Conservation (phyloP, 2,113 vertebrate genomes). For the Myocastor coypus region DNA sequence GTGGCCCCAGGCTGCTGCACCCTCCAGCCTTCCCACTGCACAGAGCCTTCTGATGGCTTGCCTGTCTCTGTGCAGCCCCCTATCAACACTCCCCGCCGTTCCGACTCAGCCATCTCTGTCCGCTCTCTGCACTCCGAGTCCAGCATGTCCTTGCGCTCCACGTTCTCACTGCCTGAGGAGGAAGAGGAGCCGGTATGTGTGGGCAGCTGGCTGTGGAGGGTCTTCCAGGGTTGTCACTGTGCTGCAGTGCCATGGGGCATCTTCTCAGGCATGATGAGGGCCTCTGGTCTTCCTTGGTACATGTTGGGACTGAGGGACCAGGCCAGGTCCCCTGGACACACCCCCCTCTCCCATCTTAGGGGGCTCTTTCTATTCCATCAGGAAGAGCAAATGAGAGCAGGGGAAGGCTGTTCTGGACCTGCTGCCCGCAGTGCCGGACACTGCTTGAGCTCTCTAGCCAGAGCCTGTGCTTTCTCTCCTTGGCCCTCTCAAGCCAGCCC, state of each 20-base stretch:
- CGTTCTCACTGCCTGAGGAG: slow-evolving; percentile 98
- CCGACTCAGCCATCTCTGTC: slow-evolving; percentile 97
- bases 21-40: not conserved
- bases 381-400: not conserved
- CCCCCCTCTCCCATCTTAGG: not conserved
- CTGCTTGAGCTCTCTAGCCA: not conserved
- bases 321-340: not conserved
- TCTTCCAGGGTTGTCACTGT: not conserved
- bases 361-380: not conserved
- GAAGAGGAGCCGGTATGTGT: slow-evolving; percentile 96
- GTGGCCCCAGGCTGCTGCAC: not conserved
- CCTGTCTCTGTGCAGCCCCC: slow-evolving; percentile 89
- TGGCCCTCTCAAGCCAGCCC: not conserved
- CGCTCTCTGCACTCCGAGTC: slow-evolving; percentile 98
- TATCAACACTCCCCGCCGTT: slow-evolving; percentile 94
- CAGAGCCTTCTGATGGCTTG: not conserved
- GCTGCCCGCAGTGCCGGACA: not conserved
- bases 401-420: not conserved
- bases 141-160: slow-evolving; percentile 98
- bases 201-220: not conserved
- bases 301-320: not conserved
- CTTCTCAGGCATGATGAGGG: not conserved
- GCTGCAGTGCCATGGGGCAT: not conserved
- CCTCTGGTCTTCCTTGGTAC: not conserved
- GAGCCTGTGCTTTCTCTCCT: not conserved